Conservation (phyloP, 1,140 invertebrate species). For the Bombus terrestris region DNA sequence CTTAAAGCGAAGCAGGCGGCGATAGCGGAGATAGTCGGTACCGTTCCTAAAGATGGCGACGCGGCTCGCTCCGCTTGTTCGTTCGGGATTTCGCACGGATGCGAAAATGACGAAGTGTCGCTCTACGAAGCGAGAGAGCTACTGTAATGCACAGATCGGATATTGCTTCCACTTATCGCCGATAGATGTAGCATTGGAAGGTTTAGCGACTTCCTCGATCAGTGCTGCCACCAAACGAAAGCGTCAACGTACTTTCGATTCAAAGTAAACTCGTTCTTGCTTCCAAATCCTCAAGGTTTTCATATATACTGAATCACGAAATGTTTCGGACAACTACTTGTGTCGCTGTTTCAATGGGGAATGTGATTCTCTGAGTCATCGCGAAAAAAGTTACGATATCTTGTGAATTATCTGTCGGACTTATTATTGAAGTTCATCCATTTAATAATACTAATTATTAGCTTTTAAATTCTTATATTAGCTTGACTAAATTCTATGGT, state of each 20-base stretch:
- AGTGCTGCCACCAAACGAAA: constrained; percentile 52
- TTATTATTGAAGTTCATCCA: neutral
- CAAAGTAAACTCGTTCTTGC: neutral
- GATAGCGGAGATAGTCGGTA: constrained; percentile 40
- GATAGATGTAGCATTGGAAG: constrained; percentile 67
- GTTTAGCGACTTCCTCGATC: neutral
- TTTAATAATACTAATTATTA: neutral
- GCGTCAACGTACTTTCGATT: constrained; percentile 35
- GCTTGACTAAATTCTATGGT: too few relatives aligned
- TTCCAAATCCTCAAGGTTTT: constrained; percentile 20
- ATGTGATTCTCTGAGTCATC: neutral
- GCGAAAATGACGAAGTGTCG: constrained; percentile 68
- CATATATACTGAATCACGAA: neutral
- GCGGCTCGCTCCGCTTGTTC: constrained; percentile 55
- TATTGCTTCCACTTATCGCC: constrained; percentile 58
- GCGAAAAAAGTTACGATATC: neutral
- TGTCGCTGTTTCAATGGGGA: neutral
- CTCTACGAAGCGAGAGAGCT: constrained; percentile 65
- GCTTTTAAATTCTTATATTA: neutral
- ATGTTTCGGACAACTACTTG: neutral
- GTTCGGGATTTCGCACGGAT: constrained; percentile 71
- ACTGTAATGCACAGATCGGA: constrained; percentile 69
- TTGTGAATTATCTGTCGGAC: neutral
- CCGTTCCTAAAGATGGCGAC: constrained; percentile 78
- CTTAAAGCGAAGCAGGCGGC: constrained; percentile 25